These are phyloP conservation scores for Argyrosomus regius DNA, from an alignment of 2,797 vertebrate species.

Conservation along the genomic window DNA sequence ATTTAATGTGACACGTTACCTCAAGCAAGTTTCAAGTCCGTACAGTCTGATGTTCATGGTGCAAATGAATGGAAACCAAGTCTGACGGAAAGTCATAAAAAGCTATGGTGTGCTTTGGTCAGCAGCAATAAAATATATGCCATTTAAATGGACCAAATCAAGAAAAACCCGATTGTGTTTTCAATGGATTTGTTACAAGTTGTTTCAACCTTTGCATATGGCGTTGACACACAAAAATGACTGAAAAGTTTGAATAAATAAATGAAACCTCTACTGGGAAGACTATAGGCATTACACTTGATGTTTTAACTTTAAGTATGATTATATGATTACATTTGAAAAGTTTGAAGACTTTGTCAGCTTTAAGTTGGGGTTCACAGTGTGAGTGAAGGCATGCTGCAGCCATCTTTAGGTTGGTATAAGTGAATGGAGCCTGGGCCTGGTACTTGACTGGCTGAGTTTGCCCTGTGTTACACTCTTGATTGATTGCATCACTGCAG, in stretches of 20 bases:
- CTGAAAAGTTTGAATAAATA: conserved; percentile 34
- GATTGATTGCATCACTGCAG: conserved; percentile 81
- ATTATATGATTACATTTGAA: background rate
- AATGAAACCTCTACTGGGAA: conserved; percentile 7
- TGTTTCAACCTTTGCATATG: conserved; percentile 28
- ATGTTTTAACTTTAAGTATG: background rate
- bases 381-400: background rate
- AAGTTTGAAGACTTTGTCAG: background rate
- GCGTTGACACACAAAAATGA: conserved; percentile 13
- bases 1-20: conserved; percentile 9
- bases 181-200: conserved; percentile 38
- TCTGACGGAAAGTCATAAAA: conserved; percentile 32
- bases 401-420: conserved; percentile 5
- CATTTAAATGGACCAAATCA: conserved; percentile 38
- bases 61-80: conserved; percentile 9
- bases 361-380: no score
- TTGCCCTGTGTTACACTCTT: conserved; percentile 65
- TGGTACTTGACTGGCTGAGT: conserved; percentile 41
- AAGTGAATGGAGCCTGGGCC: conserved; percentile 16
- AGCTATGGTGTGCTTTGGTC: background rate
- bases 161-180: conserved; percentile 32
- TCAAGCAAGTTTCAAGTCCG: background rate
- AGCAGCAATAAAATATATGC: conserved; percentile 16
- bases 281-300: conserved; percentile 1
- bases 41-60: background rate